Base-by-base conservation (phyloP, 1,140 invertebrate species). In the Trachelipus rathkii region DNA sequence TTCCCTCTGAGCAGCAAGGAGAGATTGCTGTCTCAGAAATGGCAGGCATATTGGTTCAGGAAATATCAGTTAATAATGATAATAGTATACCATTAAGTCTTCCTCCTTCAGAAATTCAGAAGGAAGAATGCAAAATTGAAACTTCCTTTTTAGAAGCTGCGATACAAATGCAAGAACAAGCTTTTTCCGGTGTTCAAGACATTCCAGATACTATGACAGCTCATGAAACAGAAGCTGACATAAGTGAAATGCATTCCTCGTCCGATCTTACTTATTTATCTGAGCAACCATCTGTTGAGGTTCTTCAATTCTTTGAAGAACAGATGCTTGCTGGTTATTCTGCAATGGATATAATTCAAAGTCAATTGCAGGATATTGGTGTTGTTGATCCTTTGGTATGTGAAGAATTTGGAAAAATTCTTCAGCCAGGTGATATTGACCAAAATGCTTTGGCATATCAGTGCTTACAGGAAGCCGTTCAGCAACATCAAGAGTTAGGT, bases 211-310 rank as follows among this genome's bases (percentile, higher is more conserved):
- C 60, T 43, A 60, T 70, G 21, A 50, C 21, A 50, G 71, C 71
- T 43, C 70, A 78, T 44, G 77, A 74, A 67, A 79, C 80, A 23
- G 78, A 81, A 74, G 75, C 74, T 73, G 77, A 79, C 45, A 19
- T 79, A 33, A 81, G 78, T 70, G 78, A 79, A 67, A 23, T 81
- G 13, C 79, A 81, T 67, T 81, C 79, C 71, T 71, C 73, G 69
- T 71, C 77, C 43, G 80, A 79, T 67, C 73, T 71, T 11, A 19
- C 78, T 68, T 70, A 81, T 46, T 45, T 70, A 44, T 66, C 71
- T 15, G 75, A 77, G 19, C 76, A 73, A 11, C 77, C 77, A 76
- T 71, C 60, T 19, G 73, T 50, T 70, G 79, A 80, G 44, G 71
- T 44, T 71, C 73, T 44, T n/a, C 70, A 76, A 45, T 44, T 21